These are phyloP conservation scores for Zaprionus bogoriensis DNA, from an alignment of 2,888 invertebrate genomes.

Conservation along the genomic window DNA sequence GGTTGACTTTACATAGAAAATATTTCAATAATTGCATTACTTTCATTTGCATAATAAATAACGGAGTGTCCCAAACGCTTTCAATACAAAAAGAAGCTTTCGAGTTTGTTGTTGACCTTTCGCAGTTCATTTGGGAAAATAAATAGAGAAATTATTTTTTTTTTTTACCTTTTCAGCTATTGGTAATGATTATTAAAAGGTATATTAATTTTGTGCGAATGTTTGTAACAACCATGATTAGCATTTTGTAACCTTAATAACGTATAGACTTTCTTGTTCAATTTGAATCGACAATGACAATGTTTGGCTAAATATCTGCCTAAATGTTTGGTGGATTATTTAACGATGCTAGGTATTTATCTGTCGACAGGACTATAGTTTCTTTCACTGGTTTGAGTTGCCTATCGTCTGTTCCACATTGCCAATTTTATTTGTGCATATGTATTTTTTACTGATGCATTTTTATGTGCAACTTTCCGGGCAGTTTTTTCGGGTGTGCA, in stretches of 20 bases:
- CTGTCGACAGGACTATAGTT: not conserved
- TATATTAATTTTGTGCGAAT: no score
- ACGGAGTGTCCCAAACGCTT: not conserved
- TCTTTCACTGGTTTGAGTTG: not conserved
- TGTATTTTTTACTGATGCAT: not conserved
- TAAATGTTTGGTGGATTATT: no score
- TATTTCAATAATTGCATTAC: not conserved
- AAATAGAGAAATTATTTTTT: no score
- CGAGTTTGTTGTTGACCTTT: not conserved
- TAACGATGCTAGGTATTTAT: not conserved
- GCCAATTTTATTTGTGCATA: not conserved
- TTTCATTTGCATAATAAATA: not conserved
- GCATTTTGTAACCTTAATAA: no score
- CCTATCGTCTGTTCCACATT: not conserved
- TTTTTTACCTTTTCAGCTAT: no score
- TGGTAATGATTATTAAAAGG: no score
- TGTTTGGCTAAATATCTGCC: no score
- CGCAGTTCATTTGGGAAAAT: not conserved
- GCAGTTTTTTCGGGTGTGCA: constrained; percentile 24
- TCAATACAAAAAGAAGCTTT: not conserved
- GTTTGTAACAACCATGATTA: no score
- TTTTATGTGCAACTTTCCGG: constrained; percentile 8
- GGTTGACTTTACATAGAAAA: not conserved
- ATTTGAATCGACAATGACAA: no score
- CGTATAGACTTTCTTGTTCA: no score